A percentile compares a stretch with the other conserved stretches of the same genome.
These are phyloP conservation scores for Oreocharis arfaki DNA, from an alignment of 2,113 vertebrate species.

Conservation along the genomic window DNA sequence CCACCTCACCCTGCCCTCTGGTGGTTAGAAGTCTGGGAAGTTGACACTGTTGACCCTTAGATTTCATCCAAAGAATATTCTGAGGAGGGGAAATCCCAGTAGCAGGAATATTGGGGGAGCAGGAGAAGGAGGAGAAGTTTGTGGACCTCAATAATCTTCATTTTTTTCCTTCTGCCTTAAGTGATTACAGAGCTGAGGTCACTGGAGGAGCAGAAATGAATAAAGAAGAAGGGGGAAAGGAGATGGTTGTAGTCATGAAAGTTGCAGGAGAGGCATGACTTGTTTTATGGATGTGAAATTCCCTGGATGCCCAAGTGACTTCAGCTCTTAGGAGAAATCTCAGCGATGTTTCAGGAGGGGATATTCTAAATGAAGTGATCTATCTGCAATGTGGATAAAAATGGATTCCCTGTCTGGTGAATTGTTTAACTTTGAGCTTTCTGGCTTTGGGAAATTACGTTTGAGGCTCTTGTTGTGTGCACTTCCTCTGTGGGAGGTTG, in stretches of 20 bases:
- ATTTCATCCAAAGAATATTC: neutral
- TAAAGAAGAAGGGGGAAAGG: neutral
- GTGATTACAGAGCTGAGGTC: neutral
- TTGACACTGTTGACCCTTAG: neutral
- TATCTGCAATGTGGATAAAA: neutral
- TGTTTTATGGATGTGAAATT: neutral
- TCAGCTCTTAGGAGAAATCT: neutral
- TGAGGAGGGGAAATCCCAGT: neutral
- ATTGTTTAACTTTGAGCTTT: neutral
- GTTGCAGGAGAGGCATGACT: neutral
- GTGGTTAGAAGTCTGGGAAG: neutral
- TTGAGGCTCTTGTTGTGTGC: neutral
- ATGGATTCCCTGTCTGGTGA: neutral
- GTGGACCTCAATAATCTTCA: neutral
- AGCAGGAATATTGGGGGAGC: neutral
- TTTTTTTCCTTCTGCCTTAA: neutral
- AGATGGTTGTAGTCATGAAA: neutral
- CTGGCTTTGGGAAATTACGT: neutral
- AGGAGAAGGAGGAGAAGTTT: neutral
- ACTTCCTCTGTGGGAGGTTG: neutral
- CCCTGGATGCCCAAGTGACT: neutral
- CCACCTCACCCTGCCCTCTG: fast-evolving
- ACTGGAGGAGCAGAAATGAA: neutral
- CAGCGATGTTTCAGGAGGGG: neutral
- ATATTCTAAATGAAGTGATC: neutral